Conservation (phyloP, 2,113 vertebrate species). For the Burhinus bistriatus region DNA sequence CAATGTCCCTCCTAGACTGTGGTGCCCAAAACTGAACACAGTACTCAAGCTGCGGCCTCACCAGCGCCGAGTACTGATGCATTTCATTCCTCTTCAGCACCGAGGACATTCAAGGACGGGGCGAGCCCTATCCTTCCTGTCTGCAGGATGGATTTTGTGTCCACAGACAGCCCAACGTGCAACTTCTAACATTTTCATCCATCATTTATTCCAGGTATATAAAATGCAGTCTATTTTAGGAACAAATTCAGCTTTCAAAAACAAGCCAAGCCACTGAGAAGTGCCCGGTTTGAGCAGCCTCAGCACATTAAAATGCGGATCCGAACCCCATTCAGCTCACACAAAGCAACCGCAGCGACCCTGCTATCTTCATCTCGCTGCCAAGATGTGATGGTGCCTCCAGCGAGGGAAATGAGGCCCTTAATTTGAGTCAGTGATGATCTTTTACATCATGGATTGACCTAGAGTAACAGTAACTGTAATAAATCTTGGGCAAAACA, state of each 20-base stretch:
- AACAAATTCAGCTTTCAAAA: accelerated
- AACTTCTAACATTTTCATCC: too few relatives aligned
- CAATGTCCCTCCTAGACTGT: too few relatives aligned
- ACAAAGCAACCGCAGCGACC: background rate
- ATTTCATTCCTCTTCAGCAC: background rate
- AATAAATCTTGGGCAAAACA: background rate
- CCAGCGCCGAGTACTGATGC: too few relatives aligned
- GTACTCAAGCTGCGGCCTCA: too few relatives aligned
- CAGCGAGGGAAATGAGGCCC: background rate
- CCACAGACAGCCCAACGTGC: background rate
- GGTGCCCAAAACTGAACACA: too few relatives aligned
- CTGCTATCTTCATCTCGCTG: background rate
- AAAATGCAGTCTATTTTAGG: accelerated
- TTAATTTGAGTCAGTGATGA: background rate
- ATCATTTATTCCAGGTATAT: accelerated
- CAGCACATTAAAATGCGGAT: background rate
- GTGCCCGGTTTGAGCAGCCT: background rate
- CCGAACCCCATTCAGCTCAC: accelerated
- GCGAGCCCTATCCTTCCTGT: background rate
- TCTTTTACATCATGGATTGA: background rate
- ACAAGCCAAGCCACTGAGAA: background rate
- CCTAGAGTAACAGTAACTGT: background rate
- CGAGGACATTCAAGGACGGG: background rate
- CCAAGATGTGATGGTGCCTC: background rate
- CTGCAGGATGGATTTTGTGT: background rate